phyloP scores from a whole-genome alignment of 2,888 invertebrate genomes.

The Herminia tarsipennalis region DNA sequence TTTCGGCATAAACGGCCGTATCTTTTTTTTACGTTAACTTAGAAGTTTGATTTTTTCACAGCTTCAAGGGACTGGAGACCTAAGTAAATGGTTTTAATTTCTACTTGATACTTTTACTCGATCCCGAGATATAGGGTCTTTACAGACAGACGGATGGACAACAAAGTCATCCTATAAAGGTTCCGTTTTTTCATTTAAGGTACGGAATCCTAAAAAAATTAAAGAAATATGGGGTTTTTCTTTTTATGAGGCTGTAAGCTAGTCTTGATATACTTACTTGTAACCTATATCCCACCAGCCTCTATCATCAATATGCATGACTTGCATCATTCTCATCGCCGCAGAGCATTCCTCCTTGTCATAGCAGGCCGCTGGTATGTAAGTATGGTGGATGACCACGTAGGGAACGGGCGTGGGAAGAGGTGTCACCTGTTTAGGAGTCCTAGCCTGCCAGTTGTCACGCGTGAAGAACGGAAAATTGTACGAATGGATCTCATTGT shows the following conservation, averaged over 20 bases:
- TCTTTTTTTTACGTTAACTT: too few species aligned
- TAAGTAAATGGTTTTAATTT: too few species aligned
- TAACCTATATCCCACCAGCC: conserved; percentile 89
- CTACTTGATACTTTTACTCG: too few species aligned
- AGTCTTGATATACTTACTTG: conserved; percentile 55
- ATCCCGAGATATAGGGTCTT: too few species aligned
- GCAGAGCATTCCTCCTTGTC: conserved; percentile 76
- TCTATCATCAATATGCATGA: conserved; percentile 85
- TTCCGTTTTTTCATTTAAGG: too few species aligned
- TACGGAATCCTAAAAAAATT: too few species aligned
- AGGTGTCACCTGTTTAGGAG: conserved; percentile 70
- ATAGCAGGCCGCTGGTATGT: conserved; percentile 85
- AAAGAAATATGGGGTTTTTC: not conserved
- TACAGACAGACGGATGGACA: too few species aligned
- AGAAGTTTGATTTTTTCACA: too few species aligned
- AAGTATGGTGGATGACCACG: conserved; percentile 91
- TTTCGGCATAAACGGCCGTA: too few species aligned
- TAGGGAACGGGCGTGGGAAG: conserved; percentile 87
- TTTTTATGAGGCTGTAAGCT: not conserved
- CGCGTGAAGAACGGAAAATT: conserved; percentile 72
- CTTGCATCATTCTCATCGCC: conserved; percentile 88
- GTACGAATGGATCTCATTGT: conserved; percentile 64
- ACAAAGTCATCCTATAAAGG: too few species aligned
- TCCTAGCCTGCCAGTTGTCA: conserved; percentile 86
- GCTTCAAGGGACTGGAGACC: too few species aligned